A percentile compares a stretch with the other conserved stretches of the same genome.
Conservation (phyloP, 2,797 vertebrate species). For the Euphonia xanthogaster region DNA sequence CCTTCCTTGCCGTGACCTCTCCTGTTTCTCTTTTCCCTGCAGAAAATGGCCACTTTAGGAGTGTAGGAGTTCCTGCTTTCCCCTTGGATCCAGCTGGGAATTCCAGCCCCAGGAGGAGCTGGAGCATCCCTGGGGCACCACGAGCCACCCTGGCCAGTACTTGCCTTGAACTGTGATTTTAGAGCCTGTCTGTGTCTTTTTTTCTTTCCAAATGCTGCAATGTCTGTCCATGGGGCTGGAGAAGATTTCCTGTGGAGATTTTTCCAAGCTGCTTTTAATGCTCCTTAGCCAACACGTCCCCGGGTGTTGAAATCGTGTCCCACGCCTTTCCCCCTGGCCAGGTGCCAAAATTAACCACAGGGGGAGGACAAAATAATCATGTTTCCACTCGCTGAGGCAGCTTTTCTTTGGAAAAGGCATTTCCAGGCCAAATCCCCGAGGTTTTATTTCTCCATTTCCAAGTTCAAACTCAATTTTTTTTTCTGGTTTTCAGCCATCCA, state of each 20-base stretch:
- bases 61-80: background rate
- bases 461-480: rapidly evolving
- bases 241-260: background rate
- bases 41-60: conserved; percentile 30
- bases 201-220: background rate
- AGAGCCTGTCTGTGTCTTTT: background rate
- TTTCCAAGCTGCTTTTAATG: background rate
- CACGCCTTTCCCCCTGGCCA: background rate
- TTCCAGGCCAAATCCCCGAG: background rate
- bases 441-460: background rate
- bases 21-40: background rate
- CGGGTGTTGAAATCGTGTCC: rapidly evolving
- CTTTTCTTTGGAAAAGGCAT: background rate
- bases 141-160: background rate
- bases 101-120: background rate
- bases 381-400: background rate
- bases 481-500: background rate
- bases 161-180: background rate
- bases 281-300: rapidly evolving
- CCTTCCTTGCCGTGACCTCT: background rate
- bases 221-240: background rate
- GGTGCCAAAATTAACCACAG: background rate
- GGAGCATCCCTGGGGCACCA: background rate
- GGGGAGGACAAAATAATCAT: background rate
- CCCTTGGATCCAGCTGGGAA: background rate